These are phyloP conservation scores for Rhinolophus ferrumequinum DNA, from an alignment of 2,113 vertebrate species.

Conservation along the genomic window DNA sequence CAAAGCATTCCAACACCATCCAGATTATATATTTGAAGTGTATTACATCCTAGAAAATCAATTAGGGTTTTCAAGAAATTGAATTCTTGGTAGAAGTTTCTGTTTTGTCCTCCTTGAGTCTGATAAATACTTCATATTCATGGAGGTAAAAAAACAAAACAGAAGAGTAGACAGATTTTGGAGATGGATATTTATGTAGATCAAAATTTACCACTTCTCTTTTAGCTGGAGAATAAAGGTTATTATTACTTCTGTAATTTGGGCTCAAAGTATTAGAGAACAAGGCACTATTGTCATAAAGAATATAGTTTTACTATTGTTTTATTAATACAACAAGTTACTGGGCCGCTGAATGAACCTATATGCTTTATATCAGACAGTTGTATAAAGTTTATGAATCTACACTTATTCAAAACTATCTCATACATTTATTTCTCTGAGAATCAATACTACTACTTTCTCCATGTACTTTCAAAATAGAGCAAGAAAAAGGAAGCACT, in stretches of 20 bases:
- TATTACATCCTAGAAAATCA: constrained; percentile 7
- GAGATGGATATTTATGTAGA: background rate
- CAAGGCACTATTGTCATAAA: constrained; percentile 18
- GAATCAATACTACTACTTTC: constrained; percentile 3
- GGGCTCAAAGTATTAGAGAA: constrained; percentile 2
- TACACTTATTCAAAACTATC: constrained; percentile 52
- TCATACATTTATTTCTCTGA: constrained; percentile 56
- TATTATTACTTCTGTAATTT: constrained; percentile 17
- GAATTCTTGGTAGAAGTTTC: background rate
- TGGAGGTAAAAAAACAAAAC: background rate
- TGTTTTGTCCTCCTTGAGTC: background rate
- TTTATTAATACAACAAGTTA: constrained; percentile 57
- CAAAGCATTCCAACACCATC: background rate
- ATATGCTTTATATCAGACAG: background rate
- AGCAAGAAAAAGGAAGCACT: constrained; percentile 39
- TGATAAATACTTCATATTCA: background rate
- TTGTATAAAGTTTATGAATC: constrained; percentile 43
- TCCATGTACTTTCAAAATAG: constrained; percentile 45
- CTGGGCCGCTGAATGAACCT: background rate
- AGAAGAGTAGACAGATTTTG: background rate
- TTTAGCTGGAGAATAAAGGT: background rate
- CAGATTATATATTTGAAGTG: background rate
- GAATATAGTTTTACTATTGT: background rate
- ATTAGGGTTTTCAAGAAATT: background rate
- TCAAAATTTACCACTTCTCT: background rate